Evolutionary conservation across 2,888 invertebrate species (phyloP).

Genomic region (Scotopteryx bipunctaria): DNA sequence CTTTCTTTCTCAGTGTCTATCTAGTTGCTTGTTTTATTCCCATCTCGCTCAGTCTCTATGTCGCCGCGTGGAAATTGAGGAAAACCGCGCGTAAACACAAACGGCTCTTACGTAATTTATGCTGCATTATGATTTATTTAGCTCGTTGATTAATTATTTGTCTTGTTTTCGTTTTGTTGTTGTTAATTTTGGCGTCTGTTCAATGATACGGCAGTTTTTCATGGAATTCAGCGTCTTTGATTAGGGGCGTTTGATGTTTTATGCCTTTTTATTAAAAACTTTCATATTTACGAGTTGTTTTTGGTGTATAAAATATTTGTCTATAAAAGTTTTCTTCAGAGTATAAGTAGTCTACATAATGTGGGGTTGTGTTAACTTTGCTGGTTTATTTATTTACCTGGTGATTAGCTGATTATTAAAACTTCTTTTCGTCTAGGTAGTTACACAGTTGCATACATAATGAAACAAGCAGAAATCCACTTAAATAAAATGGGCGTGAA

Average conservation of each 20-base stretch:
- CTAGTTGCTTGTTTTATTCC: conserved; percentile 41
- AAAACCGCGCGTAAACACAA: conserved; percentile 59
- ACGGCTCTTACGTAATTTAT: conserved; percentile 60
- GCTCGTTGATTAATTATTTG: conserved; percentile 69
- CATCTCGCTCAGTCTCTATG: conserved; percentile 45
- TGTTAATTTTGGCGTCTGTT: conserved; percentile 65
- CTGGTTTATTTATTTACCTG: no score
- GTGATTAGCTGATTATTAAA: no score
- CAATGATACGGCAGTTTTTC: conserved; percentile 46
- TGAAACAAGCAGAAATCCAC: conserved; percentile 25
- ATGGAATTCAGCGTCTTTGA: conserved; percentile 32
- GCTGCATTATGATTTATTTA: conserved; percentile 71
- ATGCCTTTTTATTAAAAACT: conserved; percentile 20
- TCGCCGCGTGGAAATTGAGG: conserved; percentile 63
- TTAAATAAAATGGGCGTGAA: conserved; percentile 27
- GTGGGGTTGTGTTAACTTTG: no score
- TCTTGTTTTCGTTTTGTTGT: conserved; percentile 63
- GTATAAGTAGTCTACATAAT: no score
- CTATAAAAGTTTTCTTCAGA: no score
- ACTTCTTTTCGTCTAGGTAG: no score
- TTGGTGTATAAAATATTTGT: background rate
- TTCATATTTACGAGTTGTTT: background rate
- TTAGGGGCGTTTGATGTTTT: conserved; percentile 33
- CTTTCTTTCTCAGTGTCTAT: conserved; percentile 41
- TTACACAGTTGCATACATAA: no score